Conservation (phyloP, 2,888 invertebrate genomes). For the Cylindroiulus punctatus region DNA sequence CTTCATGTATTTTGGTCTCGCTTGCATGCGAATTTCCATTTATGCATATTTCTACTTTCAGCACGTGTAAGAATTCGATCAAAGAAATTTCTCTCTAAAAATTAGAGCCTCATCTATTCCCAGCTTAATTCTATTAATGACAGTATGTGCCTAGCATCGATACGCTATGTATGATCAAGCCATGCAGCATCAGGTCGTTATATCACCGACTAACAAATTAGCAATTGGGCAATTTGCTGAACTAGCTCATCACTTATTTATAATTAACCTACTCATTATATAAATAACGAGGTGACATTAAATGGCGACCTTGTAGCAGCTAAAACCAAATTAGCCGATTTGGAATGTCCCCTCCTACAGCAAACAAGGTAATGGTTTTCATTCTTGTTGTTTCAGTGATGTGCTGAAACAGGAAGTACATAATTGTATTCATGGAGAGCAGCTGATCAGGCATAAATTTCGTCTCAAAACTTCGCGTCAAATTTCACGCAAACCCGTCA, state of each 20-base stretch:
- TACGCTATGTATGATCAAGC: not conserved
- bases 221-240: not conserved
- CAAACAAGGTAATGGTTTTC: not conserved
- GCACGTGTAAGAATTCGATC: too few relatives aligned
- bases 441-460: not conserved
- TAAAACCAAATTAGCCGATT: not conserved
- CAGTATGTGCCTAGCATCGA: not conserved
- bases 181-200: not conserved
- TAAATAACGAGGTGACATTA: not conserved
- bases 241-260: not conserved
- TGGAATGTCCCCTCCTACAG: not conserved
- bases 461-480: not conserved
- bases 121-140: not conserved
- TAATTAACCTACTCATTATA: not conserved
- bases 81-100: too few relatives aligned
- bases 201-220: not conserved
- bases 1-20: too few relatives aligned
- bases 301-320: not conserved
- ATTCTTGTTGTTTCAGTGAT: too few relatives aligned
- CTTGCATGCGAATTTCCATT: too few relatives aligned
- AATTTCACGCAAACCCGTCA: conserved; percentile 7
- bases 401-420: too few relatives aligned
- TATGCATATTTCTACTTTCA: too few relatives aligned
- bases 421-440: not conserved
- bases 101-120: too few relatives aligned